Conservation (phyloP, 2,797 vertebrate species). For the Micropoecilia bifurca region DNA sequence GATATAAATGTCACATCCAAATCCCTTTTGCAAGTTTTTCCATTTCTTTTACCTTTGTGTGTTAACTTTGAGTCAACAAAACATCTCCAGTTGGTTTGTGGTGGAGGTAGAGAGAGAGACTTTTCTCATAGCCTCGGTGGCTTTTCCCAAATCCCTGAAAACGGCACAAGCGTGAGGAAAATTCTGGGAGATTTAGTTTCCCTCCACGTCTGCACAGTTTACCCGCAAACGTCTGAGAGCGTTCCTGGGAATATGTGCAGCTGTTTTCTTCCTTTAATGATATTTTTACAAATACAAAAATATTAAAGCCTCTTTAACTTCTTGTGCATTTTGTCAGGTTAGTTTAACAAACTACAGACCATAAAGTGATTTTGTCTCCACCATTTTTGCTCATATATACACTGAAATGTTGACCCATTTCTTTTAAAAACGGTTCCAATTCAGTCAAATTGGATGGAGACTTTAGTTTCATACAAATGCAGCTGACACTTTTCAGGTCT, state of each 20-base stretch:
- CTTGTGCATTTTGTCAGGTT: neutral
- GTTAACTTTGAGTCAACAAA: constrained; percentile 56
- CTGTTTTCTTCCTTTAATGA: neutral
- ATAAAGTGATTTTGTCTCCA: neutral
- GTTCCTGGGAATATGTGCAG: constrained; percentile 56
- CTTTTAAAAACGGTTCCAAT: neutral
- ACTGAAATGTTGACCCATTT: neutral
- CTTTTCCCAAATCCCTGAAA: constrained; percentile 68
- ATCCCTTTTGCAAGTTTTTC: constrained; percentile 12
- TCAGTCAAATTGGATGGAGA: neutral
- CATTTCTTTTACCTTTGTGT: constrained; percentile 2
- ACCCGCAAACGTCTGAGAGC: constrained; percentile 21
- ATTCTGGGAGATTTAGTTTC: constrained; percentile 65
- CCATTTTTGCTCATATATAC: neutral
- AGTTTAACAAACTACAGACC: neutral
- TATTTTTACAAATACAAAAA: constrained; percentile 28
- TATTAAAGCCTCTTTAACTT: neutral
- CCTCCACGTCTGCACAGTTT: constrained; percentile 57
- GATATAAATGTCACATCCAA: constrained; percentile 3
- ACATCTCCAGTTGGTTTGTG: constrained; percentile 53
- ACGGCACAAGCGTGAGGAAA: constrained; percentile 68
- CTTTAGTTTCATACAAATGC: neutral
- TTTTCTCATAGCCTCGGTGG: constrained; percentile 63
- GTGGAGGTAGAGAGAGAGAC: constrained; percentile 44
- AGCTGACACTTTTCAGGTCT: neutral